Conservation (phyloP, 2,888 invertebrate genomes). For the Lasioglossum pauxillum region DNA sequence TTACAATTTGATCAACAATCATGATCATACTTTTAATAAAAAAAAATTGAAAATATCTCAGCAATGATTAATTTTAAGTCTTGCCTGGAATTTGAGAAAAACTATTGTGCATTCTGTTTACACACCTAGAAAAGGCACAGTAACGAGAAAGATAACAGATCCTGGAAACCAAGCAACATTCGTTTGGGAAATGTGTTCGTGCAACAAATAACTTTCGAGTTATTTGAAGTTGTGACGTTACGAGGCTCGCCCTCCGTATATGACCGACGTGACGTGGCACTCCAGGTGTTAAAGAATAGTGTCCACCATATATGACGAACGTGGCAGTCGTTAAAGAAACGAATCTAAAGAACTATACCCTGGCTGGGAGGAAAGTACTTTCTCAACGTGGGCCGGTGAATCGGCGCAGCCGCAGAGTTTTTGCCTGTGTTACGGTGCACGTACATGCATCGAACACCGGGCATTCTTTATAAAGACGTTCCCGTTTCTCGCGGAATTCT, state of each 20-base stretch:
- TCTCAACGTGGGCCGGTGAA: constrained; percentile 12
- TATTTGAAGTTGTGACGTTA: neutral
- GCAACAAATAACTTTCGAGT: no score
- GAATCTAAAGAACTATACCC: neutral
- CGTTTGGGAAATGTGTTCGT: neutral
- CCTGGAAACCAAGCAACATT: no score
- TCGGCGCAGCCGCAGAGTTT: constrained; percentile 27
- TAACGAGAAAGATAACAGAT: no score
- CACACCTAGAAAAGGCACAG: no score
- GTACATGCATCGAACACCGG: constrained; percentile 29
- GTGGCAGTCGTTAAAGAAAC: neutral
- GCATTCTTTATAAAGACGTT: constrained; percentile 59
- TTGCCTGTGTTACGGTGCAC: constrained; percentile 23
- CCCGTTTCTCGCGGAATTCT: constrained; percentile 60
- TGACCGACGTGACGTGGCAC: neutral
- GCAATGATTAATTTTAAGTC: no score
- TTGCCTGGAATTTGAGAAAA: no score
- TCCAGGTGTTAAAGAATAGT: neutral
- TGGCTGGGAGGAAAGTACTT: neutral
- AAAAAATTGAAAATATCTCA: no score
- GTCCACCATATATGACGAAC: neutral
- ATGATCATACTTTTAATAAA: no score
- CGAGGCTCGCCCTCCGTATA: neutral
- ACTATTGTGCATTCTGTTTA: no score
- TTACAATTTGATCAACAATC: neutral